phyloP scores from a whole-genome alignment of 2,888 invertebrate genomes.

The Ceramica pisi region DNA sequence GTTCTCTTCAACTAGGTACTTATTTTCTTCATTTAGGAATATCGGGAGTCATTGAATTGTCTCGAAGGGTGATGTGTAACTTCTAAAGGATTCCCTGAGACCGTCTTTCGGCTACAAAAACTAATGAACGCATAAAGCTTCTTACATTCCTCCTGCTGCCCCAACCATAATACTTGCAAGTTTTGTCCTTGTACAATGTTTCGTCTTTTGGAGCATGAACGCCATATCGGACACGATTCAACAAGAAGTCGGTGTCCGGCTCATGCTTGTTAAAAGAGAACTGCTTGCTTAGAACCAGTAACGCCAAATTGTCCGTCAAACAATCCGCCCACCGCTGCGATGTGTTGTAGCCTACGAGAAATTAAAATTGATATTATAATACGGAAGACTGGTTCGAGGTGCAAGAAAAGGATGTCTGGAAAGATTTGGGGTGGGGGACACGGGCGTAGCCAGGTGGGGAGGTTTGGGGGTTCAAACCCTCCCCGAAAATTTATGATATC shows the following conservation, averaged over 20 bases:
- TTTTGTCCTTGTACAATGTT: constrained; percentile 51
- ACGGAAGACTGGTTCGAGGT: no score
- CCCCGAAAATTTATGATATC: no score
- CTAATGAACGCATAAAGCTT: neutral
- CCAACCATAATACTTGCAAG: constrained; percentile 82
- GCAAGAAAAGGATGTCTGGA: no score
- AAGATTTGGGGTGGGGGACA: no score
- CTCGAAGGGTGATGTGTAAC: neutral
- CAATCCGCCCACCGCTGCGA: constrained; percentile 76
- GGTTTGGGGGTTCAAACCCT: no score
- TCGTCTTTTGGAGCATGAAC: constrained; percentile 47
- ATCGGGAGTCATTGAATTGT: neutral
- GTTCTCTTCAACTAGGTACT: no score
- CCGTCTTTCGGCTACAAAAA: neutral
- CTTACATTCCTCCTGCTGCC: constrained; percentile 86
- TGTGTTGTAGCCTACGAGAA: constrained; percentile 76
- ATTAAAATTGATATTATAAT: neutral
- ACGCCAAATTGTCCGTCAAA: constrained; percentile 78
- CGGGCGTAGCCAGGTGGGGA: no score
- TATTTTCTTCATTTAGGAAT: no score
- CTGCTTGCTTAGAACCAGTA: constrained; percentile 78
- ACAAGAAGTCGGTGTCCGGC: constrained; percentile 71
- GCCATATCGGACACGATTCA: constrained; percentile 84
- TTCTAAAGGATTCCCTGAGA: neutral
- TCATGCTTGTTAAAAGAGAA: constrained; percentile 79